phyloP scores from a whole-genome alignment of 1,140 invertebrate species.

The Homarus americanus region DNA sequence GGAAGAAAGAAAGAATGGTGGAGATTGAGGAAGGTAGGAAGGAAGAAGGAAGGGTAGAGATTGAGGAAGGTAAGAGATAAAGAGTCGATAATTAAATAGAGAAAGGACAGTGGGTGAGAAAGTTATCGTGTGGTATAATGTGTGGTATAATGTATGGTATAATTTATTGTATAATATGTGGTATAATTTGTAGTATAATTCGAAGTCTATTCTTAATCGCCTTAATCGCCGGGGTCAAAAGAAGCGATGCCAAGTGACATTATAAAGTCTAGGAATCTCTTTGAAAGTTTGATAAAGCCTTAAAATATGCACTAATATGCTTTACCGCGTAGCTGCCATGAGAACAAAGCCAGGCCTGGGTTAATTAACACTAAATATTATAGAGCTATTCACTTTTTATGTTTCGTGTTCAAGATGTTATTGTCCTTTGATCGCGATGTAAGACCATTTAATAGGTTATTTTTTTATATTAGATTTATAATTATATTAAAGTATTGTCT shows the following conservation, averaged over 20 bases:
- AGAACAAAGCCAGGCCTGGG: not conserved
- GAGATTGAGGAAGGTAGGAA: not conserved
- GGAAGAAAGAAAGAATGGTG: not conserved
- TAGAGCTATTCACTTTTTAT: not conserved
- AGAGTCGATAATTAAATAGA: not conserved
- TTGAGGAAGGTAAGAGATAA: not conserved
- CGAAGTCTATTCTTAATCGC: not conserved
- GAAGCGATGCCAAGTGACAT: not conserved
- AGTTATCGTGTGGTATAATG: too few relatives aligned
- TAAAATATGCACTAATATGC: constrained; percentile 53
- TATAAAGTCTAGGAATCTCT: constrained; percentile 31
- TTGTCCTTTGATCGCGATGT: too few relatives aligned
- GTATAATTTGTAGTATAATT: not conserved
- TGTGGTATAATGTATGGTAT: too few relatives aligned
- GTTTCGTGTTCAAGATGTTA: too few relatives aligned
- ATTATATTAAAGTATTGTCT: not conserved
- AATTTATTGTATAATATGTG: too few relatives aligned
- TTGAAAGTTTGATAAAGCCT: constrained; percentile 49
- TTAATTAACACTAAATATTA: not conserved
- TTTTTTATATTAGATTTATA: not conserved
- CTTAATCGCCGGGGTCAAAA: not conserved
- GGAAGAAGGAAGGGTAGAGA: not conserved
- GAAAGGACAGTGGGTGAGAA: not conserved
- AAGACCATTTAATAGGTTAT: not conserved
- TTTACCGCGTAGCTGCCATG: not conserved